Percentiles rank a stretch among this genome's conserved stretches.
Conservation (phyloP, 2,113 vertebrate genomes). For the Heterochromis multidens region DNA sequence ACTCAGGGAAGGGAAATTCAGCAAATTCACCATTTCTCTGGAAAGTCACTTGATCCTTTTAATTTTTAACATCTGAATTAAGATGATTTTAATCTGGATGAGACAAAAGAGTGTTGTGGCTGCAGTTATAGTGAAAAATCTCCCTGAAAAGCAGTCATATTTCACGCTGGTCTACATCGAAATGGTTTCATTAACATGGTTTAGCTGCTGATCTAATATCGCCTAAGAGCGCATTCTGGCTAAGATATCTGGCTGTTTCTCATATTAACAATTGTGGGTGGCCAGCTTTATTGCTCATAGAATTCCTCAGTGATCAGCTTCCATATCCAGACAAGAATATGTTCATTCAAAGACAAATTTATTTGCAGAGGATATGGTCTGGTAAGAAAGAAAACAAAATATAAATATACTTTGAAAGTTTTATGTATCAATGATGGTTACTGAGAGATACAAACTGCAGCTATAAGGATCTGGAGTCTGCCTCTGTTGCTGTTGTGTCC, state of each 20-base stretch:
- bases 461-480: conserved; percentile 23
- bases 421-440: conserved; percentile 12
- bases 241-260: conserved; percentile 19
- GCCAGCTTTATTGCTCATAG: conserved; percentile 31
- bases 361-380: conserved; percentile 40
- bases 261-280: conserved; percentile 34
- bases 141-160: conserved; percentile 14
- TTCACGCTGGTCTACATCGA: conserved; percentile 16
- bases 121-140: neutral
- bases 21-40: neutral
- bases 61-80: neutral
- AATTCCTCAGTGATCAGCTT: conserved; percentile 46
- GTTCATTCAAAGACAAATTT: conserved; percentile 37
- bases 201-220: conserved; percentile 14
- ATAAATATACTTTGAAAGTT: conserved; percentile 29
- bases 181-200: conserved; percentile 28
- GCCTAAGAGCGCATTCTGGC: neutral
- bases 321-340: conserved; percentile 30
- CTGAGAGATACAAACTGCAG: neutral
- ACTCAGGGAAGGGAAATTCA: neutral
- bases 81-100: neutral
- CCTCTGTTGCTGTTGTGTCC: conserved; percentile 12
- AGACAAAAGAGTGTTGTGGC: neutral
- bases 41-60: neutral
- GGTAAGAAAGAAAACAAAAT: conserved; percentile 17